Percentiles rank a stretch among this genome's conserved stretches.
phyloP scores from a whole-genome alignment of 2,797 vertebrate genomes.

The Octomys mimax region DNA sequence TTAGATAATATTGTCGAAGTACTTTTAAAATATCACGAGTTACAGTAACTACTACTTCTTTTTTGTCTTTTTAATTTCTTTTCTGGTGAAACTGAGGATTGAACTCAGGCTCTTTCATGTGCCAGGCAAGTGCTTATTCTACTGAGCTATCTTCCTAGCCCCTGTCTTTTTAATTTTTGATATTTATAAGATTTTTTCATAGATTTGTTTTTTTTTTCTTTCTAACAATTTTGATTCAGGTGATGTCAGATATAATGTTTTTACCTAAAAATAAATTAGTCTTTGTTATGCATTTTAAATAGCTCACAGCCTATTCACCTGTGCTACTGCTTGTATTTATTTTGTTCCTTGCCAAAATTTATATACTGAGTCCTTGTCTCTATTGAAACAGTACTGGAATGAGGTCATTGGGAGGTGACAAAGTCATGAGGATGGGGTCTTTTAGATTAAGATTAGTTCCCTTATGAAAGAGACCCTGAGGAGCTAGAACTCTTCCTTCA shows the following conservation, averaged over 20 bases:
- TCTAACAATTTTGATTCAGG: not conserved
- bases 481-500: rapidly evolving
- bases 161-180: not conserved
- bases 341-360: not conserved
- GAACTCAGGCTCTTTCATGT: no score
- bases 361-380: not conserved
- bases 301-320: not conserved
- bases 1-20: not conserved
- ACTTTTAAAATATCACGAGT: not conserved
- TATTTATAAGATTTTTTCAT: not conserved
- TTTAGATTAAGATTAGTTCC: not conserved
- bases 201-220: not conserved
- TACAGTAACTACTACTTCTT: not conserved
- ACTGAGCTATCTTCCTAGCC: no score
- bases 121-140: no score
- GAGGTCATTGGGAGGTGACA: not conserved
- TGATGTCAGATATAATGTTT: not conserved
- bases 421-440: not conserved
- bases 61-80: not conserved
- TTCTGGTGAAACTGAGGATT: no score
- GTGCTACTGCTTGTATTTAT: not conserved
- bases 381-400: not conserved
- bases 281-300: not conserved
- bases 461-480: not conserved
- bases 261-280: not conserved